Evolutionary conservation across 1,140 invertebrate genomes (phyloP).

Genomic region (Pseudomyrmex gracilis): DNA sequence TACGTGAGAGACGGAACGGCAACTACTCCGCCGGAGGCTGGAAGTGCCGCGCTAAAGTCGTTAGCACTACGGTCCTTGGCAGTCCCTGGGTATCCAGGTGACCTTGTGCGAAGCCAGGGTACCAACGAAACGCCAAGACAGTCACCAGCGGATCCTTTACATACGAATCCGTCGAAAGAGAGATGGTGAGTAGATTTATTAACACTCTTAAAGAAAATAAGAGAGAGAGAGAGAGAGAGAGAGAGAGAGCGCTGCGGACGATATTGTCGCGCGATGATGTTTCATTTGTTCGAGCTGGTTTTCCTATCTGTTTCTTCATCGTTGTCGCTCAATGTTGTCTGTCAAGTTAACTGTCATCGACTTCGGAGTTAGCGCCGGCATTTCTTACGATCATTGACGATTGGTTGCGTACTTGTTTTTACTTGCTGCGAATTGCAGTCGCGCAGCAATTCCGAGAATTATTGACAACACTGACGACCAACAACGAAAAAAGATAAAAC

Average conservation of each 20-base stretch:
- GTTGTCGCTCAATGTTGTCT: not conserved
- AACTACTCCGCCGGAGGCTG: slow-evolving; percentile 76
- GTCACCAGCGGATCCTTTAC: slow-evolving; percentile 72
- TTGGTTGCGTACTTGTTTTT: not conserved
- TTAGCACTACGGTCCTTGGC: slow-evolving; percentile 75
- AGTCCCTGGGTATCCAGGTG: slow-evolving; percentile 78
- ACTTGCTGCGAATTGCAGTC: not conserved
- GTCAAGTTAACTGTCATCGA: not conserved
- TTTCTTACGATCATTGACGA: not conserved
- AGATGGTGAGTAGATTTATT: slow-evolving; percentile 78
- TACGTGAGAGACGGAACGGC: slow-evolving; percentile 70
- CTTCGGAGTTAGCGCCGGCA: too few relatives aligned
- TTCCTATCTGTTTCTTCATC: not conserved
- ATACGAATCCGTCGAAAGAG: slow-evolving; percentile 78
- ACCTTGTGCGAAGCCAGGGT: slow-evolving; percentile 75
- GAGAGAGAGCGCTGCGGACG: not conserved
- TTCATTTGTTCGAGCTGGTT: not conserved
- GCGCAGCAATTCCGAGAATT: not conserved
- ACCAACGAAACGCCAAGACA: slow-evolving; percentile 68
- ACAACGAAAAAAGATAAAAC: not conserved
- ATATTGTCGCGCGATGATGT: slow-evolving; percentile 13
- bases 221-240: slow-evolving; percentile 12
- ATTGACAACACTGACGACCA: not conserved
- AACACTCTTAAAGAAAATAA: slow-evolving; percentile 18
- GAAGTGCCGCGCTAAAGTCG: slow-evolving; percentile 76